Base-by-base conservation (phyloP, 2,797 vertebrate species). In the Alouatta caraya region DNA sequence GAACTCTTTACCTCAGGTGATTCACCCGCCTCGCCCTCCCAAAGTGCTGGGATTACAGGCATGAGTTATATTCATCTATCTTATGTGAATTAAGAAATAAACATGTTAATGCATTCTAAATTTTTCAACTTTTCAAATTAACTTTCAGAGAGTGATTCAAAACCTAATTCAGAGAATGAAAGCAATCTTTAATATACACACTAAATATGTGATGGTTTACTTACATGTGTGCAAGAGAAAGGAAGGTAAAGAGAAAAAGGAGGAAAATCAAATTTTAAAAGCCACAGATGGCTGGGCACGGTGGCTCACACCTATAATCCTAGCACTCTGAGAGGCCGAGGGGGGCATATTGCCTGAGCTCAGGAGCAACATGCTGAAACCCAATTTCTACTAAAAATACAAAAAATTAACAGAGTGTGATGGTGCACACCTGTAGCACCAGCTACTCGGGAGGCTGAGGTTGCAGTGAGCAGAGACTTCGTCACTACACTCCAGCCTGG, bases 71-170 rank as follows among this genome's bases (percentile, higher is more conserved):
- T 44, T 79, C 26, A 33, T 42, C 8, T 78, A 42, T 57, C 17
- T 44, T 72, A 90, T 13, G 4, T 87, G 33, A 92, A 64, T 87
- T 96, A 82, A 81, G 21, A 95, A 84, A 89, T 24, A 70, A 70
- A 37, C 37, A 84, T 42, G 2, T 86, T 75, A 64, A 78, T 24
- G 2, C n/a, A 85, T 81, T 72, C 90, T 88, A 79, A 92, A 92
- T 91, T 95, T 82, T n/a, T 90, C 8, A 61, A 67, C 52, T 90
- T 96, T 57, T 94, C 64, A 93, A 94, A 88, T 64, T 89, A 79
- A 81, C 12, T 75, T 93, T 89, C 67, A 75, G 10, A 93, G 14
- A 90, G 26, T 79, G 44, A 83, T 55, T 97, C 57, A 50, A 97
- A 96, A 73, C 12, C 42, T 93, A 84, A 88, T 85, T 84, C n/a